phyloP scores from a whole-genome alignment of 2,797 vertebrate genomes.

The Premnoplex brunnescens region DNA sequence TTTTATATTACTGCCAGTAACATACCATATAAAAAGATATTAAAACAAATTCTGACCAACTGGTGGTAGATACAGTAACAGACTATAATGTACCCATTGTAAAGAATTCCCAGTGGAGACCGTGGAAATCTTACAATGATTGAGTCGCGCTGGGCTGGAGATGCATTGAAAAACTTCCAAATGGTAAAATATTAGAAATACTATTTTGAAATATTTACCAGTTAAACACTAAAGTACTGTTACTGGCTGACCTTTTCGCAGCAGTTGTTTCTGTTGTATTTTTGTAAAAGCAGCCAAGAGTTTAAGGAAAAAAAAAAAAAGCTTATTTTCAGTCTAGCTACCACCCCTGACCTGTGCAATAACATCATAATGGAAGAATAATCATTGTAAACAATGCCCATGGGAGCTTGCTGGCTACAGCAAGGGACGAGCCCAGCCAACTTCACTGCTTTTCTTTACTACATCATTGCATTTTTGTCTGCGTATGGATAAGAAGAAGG shows the following conservation, averaged over 20 bases:
- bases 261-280: conserved; percentile 70
- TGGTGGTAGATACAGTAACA: conserved; percentile 66
- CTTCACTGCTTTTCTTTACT: conserved; percentile 80
- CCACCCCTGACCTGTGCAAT: conserved; percentile 76
- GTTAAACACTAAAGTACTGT: conserved; percentile 76
- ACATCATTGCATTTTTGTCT: conserved; percentile 83
- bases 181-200: conserved; percentile 80
- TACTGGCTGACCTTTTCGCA: conserved; percentile 74
- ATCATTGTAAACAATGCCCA: conserved; percentile 81
- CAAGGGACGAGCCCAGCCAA: conserved; percentile 66
- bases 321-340: conserved; percentile 77
- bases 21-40: conserved; percentile 72
- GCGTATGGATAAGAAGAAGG: conserved; percentile 81
- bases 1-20: conserved; percentile 76
- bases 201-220: conserved; percentile 79
- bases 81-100: conserved; percentile 77
- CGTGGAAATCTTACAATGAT: conserved; percentile 75
- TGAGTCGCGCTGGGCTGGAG: conserved; percentile 70
- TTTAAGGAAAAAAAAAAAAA: background rate
- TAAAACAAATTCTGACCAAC: conserved; percentile 75
- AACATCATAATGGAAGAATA: conserved; percentile 85
- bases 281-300: conserved; percentile 72
- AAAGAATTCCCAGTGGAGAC: conserved; percentile 73
- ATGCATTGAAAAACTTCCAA: conserved; percentile 78
- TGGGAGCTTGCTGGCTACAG: conserved; percentile 75